Conservation (phyloP, 1,140 invertebrate genomes). For the Achatina immaculata region DNA sequence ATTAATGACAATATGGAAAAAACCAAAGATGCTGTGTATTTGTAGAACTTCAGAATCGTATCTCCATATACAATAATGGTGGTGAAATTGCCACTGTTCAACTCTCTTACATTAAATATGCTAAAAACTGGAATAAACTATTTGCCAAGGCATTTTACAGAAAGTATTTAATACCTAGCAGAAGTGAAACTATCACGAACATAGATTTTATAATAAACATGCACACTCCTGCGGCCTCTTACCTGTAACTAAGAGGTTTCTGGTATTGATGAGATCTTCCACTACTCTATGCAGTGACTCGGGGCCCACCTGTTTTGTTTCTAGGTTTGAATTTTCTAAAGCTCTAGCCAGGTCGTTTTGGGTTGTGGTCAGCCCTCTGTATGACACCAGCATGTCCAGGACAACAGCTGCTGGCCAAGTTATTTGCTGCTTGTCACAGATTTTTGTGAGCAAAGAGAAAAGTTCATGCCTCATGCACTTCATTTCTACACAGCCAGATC, state of each 20-base stretch:
- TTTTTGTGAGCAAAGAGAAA: background rate
- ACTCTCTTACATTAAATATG: no score
- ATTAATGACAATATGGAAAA: no score
- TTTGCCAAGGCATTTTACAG: no score
- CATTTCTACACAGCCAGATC: background rate
- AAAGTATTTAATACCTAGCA: no score
- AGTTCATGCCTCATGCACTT: background rate
- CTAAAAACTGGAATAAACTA: no score
- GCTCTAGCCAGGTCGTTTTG: background rate
- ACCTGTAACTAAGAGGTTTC: slow-evolving; percentile 24
- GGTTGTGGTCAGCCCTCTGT: slow-evolving; percentile 10
- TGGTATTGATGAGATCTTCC: background rate
- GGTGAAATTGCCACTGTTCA: no score
- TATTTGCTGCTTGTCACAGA: background rate
- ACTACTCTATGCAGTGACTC: background rate
- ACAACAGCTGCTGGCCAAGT: background rate
- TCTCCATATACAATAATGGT: no score
- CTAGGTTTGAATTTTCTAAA: background rate
- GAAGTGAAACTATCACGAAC: no score
- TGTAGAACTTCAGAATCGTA: no score
- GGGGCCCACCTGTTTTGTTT: background rate
- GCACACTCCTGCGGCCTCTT: background rate
- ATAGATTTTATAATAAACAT: background rate
- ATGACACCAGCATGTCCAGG: slow-evolving; percentile 7
- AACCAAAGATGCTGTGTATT: no score